Evolutionary conservation across 2,888 invertebrate species (phyloP).

Genomic region (Orthosia gracilis): DNA sequence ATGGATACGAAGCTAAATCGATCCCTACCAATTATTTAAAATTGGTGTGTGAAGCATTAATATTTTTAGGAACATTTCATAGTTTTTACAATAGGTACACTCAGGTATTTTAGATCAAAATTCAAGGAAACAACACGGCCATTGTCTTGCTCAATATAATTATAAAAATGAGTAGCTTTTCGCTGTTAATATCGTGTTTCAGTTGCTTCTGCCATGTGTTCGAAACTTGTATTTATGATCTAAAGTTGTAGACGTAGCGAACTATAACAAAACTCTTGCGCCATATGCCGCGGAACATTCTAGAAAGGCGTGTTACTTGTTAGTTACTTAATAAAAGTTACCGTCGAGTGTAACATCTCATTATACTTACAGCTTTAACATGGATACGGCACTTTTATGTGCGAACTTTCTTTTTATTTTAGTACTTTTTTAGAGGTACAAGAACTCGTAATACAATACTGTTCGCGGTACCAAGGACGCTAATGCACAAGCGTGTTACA

Average conservation of each 20-base stretch:
- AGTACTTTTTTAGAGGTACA: conserved; percentile 60
- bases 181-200: conserved; percentile 41
- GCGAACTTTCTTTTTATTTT: conserved; percentile 72
- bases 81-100: conserved; percentile 1
- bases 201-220: conserved; percentile 52
- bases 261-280: conserved; percentile 67
- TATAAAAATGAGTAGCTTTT: conserved; percentile 20
- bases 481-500: conserved; percentile 55
- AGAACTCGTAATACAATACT: conserved; percentile 60
- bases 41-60: background rate
- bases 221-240: conserved; percentile 73
- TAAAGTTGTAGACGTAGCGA: conserved; percentile 66
- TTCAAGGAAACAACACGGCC: conserved; percentile 1
- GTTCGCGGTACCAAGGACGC: conserved; percentile 46
- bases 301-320: conserved; percentile 67
- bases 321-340: conserved; percentile 72
- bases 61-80: background rate
- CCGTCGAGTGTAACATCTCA: conserved; percentile 74
- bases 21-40: background rate
- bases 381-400: conserved; percentile 74
- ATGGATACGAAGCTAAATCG: background rate
- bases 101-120: background rate
- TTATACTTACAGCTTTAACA: conserved; percentile 74
- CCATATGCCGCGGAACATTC: conserved; percentile 66
- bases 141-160: conserved; percentile 5